These are phyloP conservation scores for Girardinus metallicus DNA, from an alignment of 2,797 vertebrate species.

Conservation along the genomic window DNA sequence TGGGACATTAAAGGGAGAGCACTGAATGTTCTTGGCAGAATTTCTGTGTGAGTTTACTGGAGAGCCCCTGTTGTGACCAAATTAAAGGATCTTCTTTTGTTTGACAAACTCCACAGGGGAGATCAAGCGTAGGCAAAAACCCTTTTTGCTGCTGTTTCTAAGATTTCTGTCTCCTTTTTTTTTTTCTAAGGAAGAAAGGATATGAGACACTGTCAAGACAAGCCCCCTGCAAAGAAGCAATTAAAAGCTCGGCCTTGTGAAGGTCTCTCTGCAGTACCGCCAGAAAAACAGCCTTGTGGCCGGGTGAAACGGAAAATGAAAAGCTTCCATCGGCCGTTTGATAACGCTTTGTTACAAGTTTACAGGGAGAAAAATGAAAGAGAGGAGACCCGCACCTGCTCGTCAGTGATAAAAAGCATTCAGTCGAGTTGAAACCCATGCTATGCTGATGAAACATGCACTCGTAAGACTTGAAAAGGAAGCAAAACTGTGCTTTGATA, in stretches of 20 bases:
- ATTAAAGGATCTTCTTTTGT: slow-evolving; percentile 84
- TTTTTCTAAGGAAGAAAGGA: slow-evolving; percentile 63
- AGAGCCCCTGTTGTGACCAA: slow-evolving; percentile 77
- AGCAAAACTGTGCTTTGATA: slow-evolving; percentile 50
- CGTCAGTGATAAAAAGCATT: slow-evolving; percentile 60
- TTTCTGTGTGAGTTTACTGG: slow-evolving; percentile 63
- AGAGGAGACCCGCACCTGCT: slow-evolving; percentile 54
- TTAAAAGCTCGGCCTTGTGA: slow-evolving; percentile 83
- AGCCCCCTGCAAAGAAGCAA: slow-evolving; percentile 84
- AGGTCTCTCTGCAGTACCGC: slow-evolving; percentile 69
- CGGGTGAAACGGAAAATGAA: slow-evolving; percentile 63
- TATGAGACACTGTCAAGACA: slow-evolving; percentile 77
- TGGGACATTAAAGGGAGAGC: slow-evolving; percentile 56
- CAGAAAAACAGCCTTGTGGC: slow-evolving; percentile 59
- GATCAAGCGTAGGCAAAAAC: slow-evolving; percentile 77
- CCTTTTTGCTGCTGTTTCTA: slow-evolving; percentile 73
- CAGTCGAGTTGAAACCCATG: slow-evolving; percentile 41
- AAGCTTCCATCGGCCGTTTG: slow-evolving; percentile 65
- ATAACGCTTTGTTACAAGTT: slow-evolving; percentile 60
- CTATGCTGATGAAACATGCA: slow-evolving; percentile 29
- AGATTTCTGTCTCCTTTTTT: slow-evolving; percentile 56
- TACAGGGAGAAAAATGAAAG: slow-evolving; percentile 47
- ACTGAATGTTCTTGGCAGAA: slow-evolving; percentile 58
- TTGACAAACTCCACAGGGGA: slow-evolving; percentile 81
- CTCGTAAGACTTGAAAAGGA: slow-evolving; percentile 44